A percentile compares a stretch with the other conserved stretches of the same genome.
Conservation (phyloP, 2,113 vertebrate species). For the Fulmarus glacialis region DNA sequence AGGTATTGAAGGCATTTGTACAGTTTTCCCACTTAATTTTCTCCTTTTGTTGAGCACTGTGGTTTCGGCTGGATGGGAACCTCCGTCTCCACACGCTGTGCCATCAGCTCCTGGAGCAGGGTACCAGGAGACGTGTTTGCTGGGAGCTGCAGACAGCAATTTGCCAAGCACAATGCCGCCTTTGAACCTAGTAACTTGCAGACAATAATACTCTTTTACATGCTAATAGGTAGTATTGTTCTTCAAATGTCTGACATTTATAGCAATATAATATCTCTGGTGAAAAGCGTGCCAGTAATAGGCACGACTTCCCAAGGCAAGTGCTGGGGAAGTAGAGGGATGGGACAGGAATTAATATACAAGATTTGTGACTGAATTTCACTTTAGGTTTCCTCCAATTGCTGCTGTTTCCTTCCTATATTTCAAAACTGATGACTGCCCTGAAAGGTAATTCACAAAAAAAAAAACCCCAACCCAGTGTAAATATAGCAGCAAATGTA, state of each 20-base stretch:
- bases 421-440: constrained; percentile 4
- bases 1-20: neutral
- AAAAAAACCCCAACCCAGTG: neutral
- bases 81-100: neutral
- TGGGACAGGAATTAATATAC: neutral
- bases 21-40: neutral
- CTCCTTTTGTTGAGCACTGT: neutral
- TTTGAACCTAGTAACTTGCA: constrained; percentile 17
- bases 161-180: neutral
- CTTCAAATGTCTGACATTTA: constrained; percentile 43
- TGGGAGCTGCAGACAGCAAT: constrained; percentile 23
- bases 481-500: constrained; percentile 4
- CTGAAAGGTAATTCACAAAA: constrained; percentile 30
- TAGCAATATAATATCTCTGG: neutral
- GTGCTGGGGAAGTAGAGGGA: neutral
- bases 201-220: constrained; percentile 32
- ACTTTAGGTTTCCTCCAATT: neutral
- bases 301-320: neutral
- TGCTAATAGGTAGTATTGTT: constrained; percentile 50
- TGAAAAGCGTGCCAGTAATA: neutral
- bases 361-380: constrained; percentile 16
- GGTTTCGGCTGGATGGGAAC: neutral
- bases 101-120: neutral
- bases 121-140: neutral
- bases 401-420: constrained; percentile 15